Percentiles rank a stretch among this genome's conserved stretches.
Evolutionary conservation across 2,113 vertebrate genomes (phyloP).

Genomic region (Myotis brandtii): DNA sequence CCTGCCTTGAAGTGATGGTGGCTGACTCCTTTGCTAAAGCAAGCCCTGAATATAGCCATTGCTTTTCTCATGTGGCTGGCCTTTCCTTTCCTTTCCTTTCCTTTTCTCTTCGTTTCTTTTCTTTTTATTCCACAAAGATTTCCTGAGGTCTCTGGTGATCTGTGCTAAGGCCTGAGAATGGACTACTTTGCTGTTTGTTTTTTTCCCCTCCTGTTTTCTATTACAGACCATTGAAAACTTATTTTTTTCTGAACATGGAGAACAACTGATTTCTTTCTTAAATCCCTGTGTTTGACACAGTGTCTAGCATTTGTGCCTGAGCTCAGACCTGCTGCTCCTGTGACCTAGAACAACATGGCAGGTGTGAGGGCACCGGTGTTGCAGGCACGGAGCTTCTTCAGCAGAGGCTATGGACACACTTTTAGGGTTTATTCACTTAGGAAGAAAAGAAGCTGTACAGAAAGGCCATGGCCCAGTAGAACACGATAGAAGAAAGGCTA

Average conservation of each 20-base stretch:
- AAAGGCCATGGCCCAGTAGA: not conserved
- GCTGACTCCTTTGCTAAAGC: not conserved
- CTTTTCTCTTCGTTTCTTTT: not conserved
- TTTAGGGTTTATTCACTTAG: conserved; percentile 6
- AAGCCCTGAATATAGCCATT: not conserved
- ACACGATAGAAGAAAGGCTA: not conserved
- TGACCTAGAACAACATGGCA: not conserved
- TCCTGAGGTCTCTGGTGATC: not conserved
- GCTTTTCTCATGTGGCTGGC: not conserved
- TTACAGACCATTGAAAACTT: not conserved
- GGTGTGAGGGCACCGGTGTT: not conserved
- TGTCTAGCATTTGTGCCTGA: not conserved
- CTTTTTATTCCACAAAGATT: not conserved
- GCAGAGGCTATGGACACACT: not conserved
- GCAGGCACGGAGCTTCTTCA: not conserved
- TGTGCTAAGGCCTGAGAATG: not conserved
- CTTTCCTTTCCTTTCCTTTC: too few species aligned
- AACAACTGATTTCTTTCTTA: not conserved
- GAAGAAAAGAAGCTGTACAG: conserved; percentile 43
- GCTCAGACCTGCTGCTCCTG: not conserved
- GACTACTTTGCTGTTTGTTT: too few species aligned
- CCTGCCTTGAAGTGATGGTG: not conserved
- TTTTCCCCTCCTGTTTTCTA: not conserved
- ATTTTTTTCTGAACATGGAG: not conserved
- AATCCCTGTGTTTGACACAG: not conserved